Evolutionary conservation across 2,888 invertebrate species (phyloP).

Genomic region (Nephrocerus scutellatus): DNA sequence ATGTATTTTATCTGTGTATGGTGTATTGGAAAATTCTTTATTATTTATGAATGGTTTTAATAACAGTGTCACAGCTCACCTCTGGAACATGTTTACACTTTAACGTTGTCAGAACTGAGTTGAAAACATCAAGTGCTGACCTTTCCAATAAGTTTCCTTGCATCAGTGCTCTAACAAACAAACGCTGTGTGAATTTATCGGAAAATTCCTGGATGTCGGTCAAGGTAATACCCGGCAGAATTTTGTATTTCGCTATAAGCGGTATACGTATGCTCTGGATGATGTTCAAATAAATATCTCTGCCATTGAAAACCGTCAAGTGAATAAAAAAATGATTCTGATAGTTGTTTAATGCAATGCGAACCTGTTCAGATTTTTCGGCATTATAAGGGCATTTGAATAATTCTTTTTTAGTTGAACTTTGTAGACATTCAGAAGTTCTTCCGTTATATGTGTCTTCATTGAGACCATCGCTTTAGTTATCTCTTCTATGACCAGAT

Average conservation of each 20-base stretch:
- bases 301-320: conserved; percentile 45
- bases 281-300: conserved; percentile 63
- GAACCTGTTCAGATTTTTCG: conserved; percentile 63
- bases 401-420: conserved; percentile 55
- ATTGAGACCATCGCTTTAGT: conserved; percentile 59
- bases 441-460: conserved; percentile 50
- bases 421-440: conserved; percentile 61
- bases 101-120: conserved; percentile 53
- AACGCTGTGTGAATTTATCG: conserved; percentile 52
- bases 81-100: conserved; percentile 47
- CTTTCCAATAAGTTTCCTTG: conserved; percentile 72
- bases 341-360: conserved; percentile 23
- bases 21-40: no score
- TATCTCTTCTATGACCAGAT: conserved; percentile 65
- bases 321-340: no score
- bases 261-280: conserved; percentile 62
- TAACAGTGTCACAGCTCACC: no score
- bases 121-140: conserved; percentile 55
- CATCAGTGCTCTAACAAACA: conserved; percentile 67
- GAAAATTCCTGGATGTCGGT: conserved; percentile 58
- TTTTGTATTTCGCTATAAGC: conserved; percentile 59
- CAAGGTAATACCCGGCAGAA: conserved; percentile 52
- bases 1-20: conserved; percentile 34
- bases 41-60: no score
- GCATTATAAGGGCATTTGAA: conserved; percentile 69